Conservation (phyloP, 2,888 invertebrate species). For the Galerucella calmariensis region DNA sequence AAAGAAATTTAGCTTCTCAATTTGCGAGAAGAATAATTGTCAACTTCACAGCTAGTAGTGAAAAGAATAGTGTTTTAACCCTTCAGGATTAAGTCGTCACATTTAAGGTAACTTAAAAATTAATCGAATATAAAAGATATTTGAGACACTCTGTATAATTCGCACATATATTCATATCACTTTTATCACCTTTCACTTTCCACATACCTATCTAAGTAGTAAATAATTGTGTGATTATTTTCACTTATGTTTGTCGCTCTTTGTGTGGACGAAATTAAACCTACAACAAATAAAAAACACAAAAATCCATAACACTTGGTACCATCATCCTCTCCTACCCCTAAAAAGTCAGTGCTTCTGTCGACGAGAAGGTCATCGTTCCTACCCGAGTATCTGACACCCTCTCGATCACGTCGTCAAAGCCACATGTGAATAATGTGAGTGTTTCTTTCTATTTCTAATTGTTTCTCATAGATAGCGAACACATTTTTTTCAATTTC, state of each 20-base stretch:
- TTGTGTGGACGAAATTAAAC: constrained; percentile 37
- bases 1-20: too few species aligned
- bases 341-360: constrained; percentile 59
- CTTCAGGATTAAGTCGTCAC: too few species aligned
- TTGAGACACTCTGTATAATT: constrained; percentile 6
- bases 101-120: too few species aligned
- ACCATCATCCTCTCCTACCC: constrained; percentile 31
- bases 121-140: background rate
- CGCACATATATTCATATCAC: constrained; percentile 34
- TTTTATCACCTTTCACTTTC: constrained; percentile 42
- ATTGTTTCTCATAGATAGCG: background rate
- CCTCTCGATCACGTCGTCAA: constrained; percentile 58
- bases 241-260: constrained; percentile 48
- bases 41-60: too few species aligned
- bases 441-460: constrained; percentile 43
- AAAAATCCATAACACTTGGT: constrained; percentile 30
- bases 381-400: constrained; percentile 60
- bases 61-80: too few species aligned
- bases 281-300: constrained; percentile 14
- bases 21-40: too few species aligned
- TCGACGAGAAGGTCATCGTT: constrained; percentile 61
- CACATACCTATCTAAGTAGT: constrained; percentile 35
- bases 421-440: constrained; percentile 54
- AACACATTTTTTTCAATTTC: background rate
- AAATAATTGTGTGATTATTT: constrained; percentile 41